Evolutionary conservation across 1,140 invertebrate species (phyloP), one percentile per base, ranked within the genome.

Genomic region (Papilio polyxenes): DNA sequence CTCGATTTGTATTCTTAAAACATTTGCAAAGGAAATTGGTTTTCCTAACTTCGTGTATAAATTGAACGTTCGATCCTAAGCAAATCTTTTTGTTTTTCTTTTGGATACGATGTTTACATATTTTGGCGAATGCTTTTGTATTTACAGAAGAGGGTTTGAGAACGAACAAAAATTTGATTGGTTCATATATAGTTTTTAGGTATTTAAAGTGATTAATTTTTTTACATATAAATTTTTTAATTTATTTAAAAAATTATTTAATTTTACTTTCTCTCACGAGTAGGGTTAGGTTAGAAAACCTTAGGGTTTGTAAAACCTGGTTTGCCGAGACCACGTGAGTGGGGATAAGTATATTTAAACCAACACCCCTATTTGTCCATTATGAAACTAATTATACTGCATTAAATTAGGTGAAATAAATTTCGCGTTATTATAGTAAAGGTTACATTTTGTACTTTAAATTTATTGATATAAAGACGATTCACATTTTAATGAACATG

Each of bases 21-120:
- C 85, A 87, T 86, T 89, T 87, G 81, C 77, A 86, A 83, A 87
- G 88, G 88, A 89, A 89, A 90, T 90, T 88, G 89, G 85, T 88
- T 89, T 85, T 86, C 83, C 81, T 86, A 65, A 84, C 84, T 87
- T 83, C 86, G 85, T 81, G 83, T 87, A 87, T 86, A 87, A 86
- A 86, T 84, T 78, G 83, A 81, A 82, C 81, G 62, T 74, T 82
- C 78, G 59, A 62, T 59, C 78, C 80, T 84, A 81, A 82, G 80
- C 48, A 84, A 86, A 86, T 83, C 84, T 85, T 78, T 87, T 87
- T 87, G 82, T 85, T 85, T 84, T 72, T 59, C 49, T 78, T 56
- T 78, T 78, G 20, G 23, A 78, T 59, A 78, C 44, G 37, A 10
- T 13, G 15, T 56, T 78, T 59, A 62, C 51, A 59, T 59, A 31